Percentiles rank a stretch among this genome's conserved stretches.
Evolutionary conservation across 1,140 invertebrate genomes (phyloP).

Genomic region (Trichogramma pretiosum): DNA sequence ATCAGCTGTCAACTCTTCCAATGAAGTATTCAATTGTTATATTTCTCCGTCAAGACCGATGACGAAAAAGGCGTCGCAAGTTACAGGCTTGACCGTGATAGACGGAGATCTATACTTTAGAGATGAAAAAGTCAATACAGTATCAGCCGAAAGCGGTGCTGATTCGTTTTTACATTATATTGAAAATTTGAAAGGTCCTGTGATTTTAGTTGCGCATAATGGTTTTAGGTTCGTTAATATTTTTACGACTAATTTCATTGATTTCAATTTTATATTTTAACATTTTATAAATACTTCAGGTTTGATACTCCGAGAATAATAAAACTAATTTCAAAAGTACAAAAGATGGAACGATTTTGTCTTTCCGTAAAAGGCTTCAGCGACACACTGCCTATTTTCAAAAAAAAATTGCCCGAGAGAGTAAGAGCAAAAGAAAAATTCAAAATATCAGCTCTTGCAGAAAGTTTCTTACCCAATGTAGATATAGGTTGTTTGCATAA

Average conservation of each 20-base stretch:
- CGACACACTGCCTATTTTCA: background rate
- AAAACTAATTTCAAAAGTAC: background rate
- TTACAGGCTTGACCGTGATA: conserved; percentile 1
- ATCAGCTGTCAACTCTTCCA: conserved; percentile 2
- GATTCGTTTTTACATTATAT: background rate
- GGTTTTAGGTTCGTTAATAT: conserved; percentile 1
- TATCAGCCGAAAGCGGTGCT: background rate
- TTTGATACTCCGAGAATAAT: conserved; percentile 2
- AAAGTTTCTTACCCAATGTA: background rate
- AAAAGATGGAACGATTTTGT: background rate
- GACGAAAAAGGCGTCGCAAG: background rate
- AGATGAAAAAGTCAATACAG: background rate
- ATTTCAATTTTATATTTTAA: background rate
- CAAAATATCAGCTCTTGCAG: background rate
- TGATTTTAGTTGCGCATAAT: conserved; percentile 8
- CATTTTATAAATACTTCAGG: background rate
- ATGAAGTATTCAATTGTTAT: background rate
- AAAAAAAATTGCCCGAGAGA: background rate
- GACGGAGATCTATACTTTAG: background rate
- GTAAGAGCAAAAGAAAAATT: background rate
- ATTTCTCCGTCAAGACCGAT: background rate
- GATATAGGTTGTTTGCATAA: background rate
- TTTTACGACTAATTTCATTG: background rate
- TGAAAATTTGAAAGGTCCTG: background rate
- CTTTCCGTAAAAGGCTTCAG: background rate